Evolutionary conservation across 2,113 vertebrate species (phyloP).

Genomic region (Bostrychus sinensis): DNA sequence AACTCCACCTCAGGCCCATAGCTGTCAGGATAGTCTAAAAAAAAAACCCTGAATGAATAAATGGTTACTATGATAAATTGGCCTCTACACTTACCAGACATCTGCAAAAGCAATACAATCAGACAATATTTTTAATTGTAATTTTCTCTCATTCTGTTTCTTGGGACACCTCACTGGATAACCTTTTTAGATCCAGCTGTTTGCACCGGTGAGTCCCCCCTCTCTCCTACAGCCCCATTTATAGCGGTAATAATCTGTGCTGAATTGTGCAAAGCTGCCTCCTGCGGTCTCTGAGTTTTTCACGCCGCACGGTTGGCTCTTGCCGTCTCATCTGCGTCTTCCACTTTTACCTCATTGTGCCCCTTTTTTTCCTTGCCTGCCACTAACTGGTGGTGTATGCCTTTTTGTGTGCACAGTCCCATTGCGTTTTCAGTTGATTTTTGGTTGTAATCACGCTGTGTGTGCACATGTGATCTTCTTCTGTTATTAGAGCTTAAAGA

Average conservation of each 20-base stretch:
- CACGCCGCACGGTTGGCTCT: constrained; percentile 60
- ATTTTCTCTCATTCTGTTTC: constrained; percentile 90
- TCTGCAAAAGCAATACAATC: constrained; percentile 23
- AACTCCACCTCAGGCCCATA: no score
- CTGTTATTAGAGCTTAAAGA: constrained; percentile 47
- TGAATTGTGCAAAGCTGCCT: constrained; percentile 52
- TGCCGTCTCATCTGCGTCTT: constrained; percentile 53
- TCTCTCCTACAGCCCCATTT: constrained; percentile 75
- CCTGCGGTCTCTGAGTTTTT: constrained; percentile 46
- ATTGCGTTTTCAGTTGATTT: constrained; percentile 51
- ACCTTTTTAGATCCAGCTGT: constrained; percentile 99
- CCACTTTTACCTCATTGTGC: constrained; percentile 54
- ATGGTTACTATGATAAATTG: no score
- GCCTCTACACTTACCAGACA: constrained; percentile 4
- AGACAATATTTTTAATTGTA: constrained; percentile 76
- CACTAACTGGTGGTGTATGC: constrained; percentile 65
- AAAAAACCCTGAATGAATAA: no score
- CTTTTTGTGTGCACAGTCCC: constrained; percentile 54
- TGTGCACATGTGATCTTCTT: constrained; percentile 52
- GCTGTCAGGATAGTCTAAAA: no score
- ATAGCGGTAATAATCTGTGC: constrained; percentile 60
- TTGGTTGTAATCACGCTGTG: constrained; percentile 36
- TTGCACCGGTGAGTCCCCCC: constrained; percentile 99
- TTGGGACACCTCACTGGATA: constrained; percentile 92
- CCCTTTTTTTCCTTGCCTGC: constrained; percentile 48